These are phyloP conservation scores for Emberiza fucata DNA, from an alignment of 2,113 vertebrate species.

Conservation along the genomic window DNA sequence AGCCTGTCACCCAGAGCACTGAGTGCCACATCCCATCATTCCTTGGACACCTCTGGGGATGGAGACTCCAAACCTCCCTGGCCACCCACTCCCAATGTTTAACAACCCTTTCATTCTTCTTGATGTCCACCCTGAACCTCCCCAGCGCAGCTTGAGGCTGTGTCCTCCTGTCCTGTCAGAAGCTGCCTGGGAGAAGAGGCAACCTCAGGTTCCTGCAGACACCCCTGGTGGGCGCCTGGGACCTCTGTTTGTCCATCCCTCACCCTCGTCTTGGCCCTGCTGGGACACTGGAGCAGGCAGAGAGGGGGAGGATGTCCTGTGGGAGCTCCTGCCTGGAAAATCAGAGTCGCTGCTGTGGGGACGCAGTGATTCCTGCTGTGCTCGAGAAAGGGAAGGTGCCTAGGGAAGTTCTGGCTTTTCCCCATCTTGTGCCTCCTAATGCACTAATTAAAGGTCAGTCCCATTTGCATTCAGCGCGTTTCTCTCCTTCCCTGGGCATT, in stretches of 20 bases:
- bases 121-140: neutral
- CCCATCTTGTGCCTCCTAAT: neutral
- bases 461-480: neutral
- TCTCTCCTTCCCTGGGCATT: neutral
- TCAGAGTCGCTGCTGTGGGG: neutral
- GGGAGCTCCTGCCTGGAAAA: neutral
- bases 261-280: neutral
- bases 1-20: neutral
- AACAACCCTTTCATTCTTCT: neutral
- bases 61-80: neutral
- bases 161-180: neutral
- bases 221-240: neutral
- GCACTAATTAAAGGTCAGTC: slow-evolving; percentile 47
- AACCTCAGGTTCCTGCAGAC: neutral
- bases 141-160: neutral
- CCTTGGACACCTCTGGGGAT: too few species aligned
- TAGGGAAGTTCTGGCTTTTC: neutral
- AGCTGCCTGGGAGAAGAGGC: neutral
- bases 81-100: neutral
- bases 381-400: neutral
- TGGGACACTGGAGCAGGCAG: neutral
- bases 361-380: neutral
- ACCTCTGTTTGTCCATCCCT: neutral
- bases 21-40: neutral
- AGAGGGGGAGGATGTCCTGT: neutral